Base-by-base conservation (phyloP, 1,140 invertebrate species). In the Zophobas morio region DNA sequence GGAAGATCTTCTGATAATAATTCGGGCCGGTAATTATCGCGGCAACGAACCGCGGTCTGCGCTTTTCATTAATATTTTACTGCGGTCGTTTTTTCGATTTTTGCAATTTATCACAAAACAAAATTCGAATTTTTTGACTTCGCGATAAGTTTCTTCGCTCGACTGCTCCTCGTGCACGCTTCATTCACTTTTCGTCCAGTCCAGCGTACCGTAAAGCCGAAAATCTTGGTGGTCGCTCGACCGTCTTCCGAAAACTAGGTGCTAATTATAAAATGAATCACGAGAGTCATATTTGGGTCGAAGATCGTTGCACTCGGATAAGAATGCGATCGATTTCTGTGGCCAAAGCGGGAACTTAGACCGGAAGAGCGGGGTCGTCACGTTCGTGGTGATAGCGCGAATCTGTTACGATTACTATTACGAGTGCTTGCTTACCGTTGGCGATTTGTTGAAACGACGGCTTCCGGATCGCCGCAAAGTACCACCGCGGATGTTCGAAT, bases 391-490 rank as follows among this genome's bases (percentile, higher is more conserved):
- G 36, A n/a, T 40, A 51, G 37, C 6, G 36, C 39, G 3, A 82
- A 20, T 20, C 20, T 20, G 20, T 20, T 20, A 20, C 20, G 20
- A 20, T 20, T 20, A 20, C 20, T 20, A 20, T 20, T 20, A 20
- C 20, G 20, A 20, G 20, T 20, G 20, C 20, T 20, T 20, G 20
- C 89, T 88, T 86, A 92, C 92, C 88, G 90, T 90, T 73, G 91
- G 88, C 76, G 90, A 89, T 75, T 87, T 89, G 82, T 91, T 92
- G 85, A 94, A 94, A 79, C 93, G 87, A 80, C 92, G 88, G 85
- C 93, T 94, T 46, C 94, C 95, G 76, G 93, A 95, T 71, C 95
- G 89, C 76, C 93, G 91, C 73, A 96, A 88, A 1, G 94, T 96
- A 51, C 94, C 94, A 70, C 93, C 90, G 60, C 90, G 88, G 75